Conservation (phyloP, 2,113 vertebrate species). For the Columba janthina region DNA sequence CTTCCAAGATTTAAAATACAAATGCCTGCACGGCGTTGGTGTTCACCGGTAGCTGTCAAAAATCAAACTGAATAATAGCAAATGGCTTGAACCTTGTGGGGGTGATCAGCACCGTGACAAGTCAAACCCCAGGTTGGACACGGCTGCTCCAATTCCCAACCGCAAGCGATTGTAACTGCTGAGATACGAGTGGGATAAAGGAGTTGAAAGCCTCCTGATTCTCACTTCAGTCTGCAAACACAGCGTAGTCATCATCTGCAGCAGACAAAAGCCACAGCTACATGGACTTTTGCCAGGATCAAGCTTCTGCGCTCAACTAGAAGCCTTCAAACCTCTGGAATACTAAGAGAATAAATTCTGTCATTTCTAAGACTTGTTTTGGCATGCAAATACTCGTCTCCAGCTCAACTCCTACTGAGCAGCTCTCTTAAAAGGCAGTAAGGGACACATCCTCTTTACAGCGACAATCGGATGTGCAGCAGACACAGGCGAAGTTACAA, state of each 20-base stretch:
- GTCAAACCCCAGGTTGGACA: background rate
- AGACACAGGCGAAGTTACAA: background rate
- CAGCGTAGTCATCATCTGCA: background rate
- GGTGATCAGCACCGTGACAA: background rate
- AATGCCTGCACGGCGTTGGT: fast-evolving
- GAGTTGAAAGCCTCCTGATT: background rate
- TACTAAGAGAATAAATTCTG: background rate
- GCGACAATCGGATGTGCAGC: background rate
- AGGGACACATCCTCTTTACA: background rate
- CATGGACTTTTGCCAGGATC: background rate
- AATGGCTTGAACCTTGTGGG: background rate
- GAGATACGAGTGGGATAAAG: background rate
- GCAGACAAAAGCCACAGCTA: background rate
- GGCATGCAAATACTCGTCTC: background rate
- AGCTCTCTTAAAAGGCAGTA: background rate
- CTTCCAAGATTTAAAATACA: too few relatives aligned
- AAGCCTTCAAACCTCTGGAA: background rate
- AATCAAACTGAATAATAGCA: background rate
- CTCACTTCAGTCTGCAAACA: background rate
- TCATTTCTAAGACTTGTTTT: background rate
- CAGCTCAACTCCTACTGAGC: background rate
- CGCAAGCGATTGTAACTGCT: background rate
- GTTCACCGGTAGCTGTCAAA: background rate
- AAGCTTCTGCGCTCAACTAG: background rate
- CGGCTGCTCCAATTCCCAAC: background rate